These are phyloP conservation scores for Acanthis flammea DNA, from an alignment of 2,797 vertebrate species.

Conservation along the genomic window DNA sequence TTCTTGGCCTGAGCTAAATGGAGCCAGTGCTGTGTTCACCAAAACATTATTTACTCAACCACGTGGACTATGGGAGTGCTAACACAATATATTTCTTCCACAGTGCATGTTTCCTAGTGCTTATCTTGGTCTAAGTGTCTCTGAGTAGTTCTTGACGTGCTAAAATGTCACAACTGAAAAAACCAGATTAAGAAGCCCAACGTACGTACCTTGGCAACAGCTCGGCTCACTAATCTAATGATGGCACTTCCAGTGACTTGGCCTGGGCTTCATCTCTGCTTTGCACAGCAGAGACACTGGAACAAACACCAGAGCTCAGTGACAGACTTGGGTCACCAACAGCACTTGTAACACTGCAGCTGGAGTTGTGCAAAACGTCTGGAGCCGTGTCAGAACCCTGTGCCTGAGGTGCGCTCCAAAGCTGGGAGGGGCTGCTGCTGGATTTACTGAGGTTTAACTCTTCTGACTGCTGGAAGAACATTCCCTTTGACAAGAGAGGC, in stretches of 20 bases:
- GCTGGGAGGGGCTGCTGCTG: not conserved
- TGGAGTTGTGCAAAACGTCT: not conserved
- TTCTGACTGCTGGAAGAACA: not conserved
- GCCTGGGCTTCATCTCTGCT: not conserved
- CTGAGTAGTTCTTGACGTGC: not conserved
- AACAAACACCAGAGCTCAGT: not conserved
- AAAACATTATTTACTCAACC: not conserved
- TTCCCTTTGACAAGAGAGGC: not conserved
- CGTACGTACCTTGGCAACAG: not conserved
- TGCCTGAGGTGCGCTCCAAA: not conserved
- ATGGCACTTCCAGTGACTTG: not conserved
- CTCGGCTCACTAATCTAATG: not conserved
- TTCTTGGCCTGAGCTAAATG: not conserved
- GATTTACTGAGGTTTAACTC: not conserved
- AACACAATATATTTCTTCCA: not conserved
- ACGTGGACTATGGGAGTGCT: not conserved
- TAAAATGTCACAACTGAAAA: not conserved
- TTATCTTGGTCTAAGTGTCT: conserved; percentile 3
- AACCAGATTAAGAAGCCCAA: not conserved
- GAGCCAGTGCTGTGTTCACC: not conserved
- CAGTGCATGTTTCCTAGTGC: not conserved
- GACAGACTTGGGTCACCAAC: not conserved
- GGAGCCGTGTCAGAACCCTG: not conserved
- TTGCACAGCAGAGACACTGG: not conserved
- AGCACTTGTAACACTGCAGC: not conserved